Conservation (phyloP, 2,888 invertebrate species). For the Gymnosoma rotundatum region DNA sequence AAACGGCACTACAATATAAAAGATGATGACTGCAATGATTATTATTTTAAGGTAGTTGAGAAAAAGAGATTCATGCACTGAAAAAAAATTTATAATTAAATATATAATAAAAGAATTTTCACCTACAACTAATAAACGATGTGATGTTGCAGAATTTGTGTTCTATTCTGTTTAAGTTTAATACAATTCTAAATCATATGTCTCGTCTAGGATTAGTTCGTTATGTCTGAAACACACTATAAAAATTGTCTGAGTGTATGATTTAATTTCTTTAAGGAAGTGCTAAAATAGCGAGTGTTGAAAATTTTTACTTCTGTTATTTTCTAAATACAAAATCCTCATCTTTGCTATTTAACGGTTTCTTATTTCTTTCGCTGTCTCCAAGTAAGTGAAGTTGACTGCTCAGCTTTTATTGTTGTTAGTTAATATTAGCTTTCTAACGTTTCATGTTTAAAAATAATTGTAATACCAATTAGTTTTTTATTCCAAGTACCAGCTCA, state of each 20-base stretch:
- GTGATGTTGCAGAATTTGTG: too few relatives aligned
- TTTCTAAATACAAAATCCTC: conserved; percentile 36
- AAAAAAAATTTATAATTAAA: neutral
- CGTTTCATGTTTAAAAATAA: conserved; percentile 71
- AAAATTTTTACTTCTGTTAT: conserved; percentile 61
- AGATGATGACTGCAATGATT: conserved; percentile 55
- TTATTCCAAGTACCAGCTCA: conserved; percentile 30
- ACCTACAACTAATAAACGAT: too few relatives aligned
- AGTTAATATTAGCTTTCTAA: conserved; percentile 18
- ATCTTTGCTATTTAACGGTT: conserved; percentile 54
- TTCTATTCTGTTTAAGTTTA: too few relatives aligned
- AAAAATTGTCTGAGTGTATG: conserved; percentile 25
- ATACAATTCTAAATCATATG: too few relatives aligned
- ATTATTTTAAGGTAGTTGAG: conserved; percentile 29
- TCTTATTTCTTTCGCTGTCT: conserved; percentile 31
- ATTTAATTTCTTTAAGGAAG: conserved; percentile 32
- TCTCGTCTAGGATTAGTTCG: too few relatives aligned
- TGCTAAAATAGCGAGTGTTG: conserved; percentile 51
- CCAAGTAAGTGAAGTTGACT: conserved; percentile 34
- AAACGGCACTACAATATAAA: conserved; percentile 17
- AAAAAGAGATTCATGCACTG: conserved; percentile 28
- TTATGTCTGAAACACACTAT: neutral
- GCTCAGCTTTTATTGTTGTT: conserved; percentile 14
- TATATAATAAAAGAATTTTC: neutral
- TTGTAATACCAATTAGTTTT: conserved; percentile 73